Base-by-base conservation (phyloP, 2,888 invertebrate species). In the Tigriopus californicus region DNA sequence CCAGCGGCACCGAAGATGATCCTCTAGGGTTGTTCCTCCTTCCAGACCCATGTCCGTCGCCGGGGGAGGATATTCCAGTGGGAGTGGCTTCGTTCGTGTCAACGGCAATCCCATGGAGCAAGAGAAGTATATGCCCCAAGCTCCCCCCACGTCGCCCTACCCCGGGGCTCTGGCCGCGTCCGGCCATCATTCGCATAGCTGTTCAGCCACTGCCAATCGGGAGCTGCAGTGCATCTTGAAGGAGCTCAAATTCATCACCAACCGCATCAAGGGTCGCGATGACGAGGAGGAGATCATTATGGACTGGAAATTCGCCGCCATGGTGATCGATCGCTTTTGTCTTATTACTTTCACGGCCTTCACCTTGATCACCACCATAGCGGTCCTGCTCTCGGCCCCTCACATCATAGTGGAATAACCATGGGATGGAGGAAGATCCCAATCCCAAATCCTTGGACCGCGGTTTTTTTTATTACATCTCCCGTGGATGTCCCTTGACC, bases 251-350 rank as follows among this genome's bases (percentile, higher is more conserved):
- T 91, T 90, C 75, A 91, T 95, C 70, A 94, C 94, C 46, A 81
- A 82, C 66, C 81, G 90, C 68, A 88, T 94, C 85, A 84, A 85
- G 72, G 88, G 90, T 72, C 85, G 90, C 60, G 94, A 95, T 70
- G 88, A 90, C 68, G 89, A 90, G 70, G 83, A 85, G 61, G 91
- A 92, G 71, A 61, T 88, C 65, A 89, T 89, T 67, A 89, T 85
- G 74, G 94, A 95, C 73, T 94, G 94, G 94, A 92, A 91, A 73
- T 95, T 94, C 72, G 94, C 94, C 61, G 94, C 92, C 65, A 91
- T 94, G 89, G 94, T 94, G 71, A 90, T 95, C 71, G 94, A 95
- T 76, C 83, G 89, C 78, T 81, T 92, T 75, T 94, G 94, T 76
- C 80, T 95, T 75, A 86, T 89, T 76, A 83, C 91, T 71, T 95